Base-by-base conservation (phyloP, 2,113 vertebrate species). In the Burhinus bistriatus region DNA sequence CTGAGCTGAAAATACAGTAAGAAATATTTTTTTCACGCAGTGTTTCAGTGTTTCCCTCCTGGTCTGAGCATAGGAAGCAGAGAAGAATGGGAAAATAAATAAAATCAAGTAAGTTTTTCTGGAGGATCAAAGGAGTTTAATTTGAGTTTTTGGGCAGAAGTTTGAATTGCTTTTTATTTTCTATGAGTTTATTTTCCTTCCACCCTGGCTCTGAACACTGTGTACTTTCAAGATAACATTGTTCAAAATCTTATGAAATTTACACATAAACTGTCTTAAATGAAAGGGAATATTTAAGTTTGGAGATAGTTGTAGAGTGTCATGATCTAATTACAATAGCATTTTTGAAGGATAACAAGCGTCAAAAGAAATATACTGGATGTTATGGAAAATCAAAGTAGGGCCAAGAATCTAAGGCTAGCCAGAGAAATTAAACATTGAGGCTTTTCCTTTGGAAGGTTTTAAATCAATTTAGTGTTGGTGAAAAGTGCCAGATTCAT, bases 11-110 rank as follows among this genome's bases (percentile, higher is more conserved):
- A 92, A 77, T 87, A 71, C 42, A 81, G 90, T 86, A 75, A 96
- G 77, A 85, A 73, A 9, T 34, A n/a, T 22, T 6, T 38, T 90
- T 93, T 89, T 87, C 12, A 66, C 4, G 0, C 3, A 7, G 47
- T 51, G 62, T 94, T 96, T 92, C 85, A 80, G 20, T 66, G 30
- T 83, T 92, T 95, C 21, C 30, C 59, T 84, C 54, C 30, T 52
- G 64, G 32, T 69, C 82, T 84, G 66, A 94, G 69, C 27, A 93
- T 86, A 91, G 90, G 97, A 95, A 95, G 51, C 69, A 89, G 57
- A 93, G 88, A 89, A 97, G 96, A 96, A 95, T 90, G 44, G 72
- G 44, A 95, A 97, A 96, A 92, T 89, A 96, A 97, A 96, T 94
- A 96, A 91, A 95, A 95, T 87, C 83, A 92, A 90, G 42, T 47